These are phyloP conservation scores for Nasua narica DNA, from an alignment of 2,797 vertebrate species.

Conservation along the genomic window DNA sequence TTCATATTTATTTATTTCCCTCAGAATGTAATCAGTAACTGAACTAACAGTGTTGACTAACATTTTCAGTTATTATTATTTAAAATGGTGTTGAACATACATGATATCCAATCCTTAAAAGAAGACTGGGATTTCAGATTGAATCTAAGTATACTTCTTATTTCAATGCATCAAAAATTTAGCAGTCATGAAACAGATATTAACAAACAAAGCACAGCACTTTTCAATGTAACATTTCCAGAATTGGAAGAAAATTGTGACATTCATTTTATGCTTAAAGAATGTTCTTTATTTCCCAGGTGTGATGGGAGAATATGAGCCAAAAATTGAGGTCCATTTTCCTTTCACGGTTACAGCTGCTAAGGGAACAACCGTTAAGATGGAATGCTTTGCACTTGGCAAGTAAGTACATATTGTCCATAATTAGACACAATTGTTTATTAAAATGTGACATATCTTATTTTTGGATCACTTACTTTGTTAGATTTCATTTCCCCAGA, in stretches of 20 bases:
- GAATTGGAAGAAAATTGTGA: slow-evolving; percentile 46
- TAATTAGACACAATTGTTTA: slow-evolving; percentile 77
- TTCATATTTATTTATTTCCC: neutral
- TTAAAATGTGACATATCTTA: slow-evolving; percentile 70
- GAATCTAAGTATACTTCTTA: neutral
- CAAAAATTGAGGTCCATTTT: slow-evolving; percentile 99
- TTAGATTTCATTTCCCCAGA: slow-evolving; percentile 61
- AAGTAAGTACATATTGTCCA: slow-evolving; percentile 91
- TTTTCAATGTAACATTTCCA: slow-evolving; percentile 40
- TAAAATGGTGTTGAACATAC: neutral
- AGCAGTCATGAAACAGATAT: slow-evolving; percentile 23
- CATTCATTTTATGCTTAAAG: slow-evolving; percentile 75
- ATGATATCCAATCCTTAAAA: neutral
- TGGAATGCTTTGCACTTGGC: slow-evolving; percentile 98
- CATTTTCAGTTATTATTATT: neutral
- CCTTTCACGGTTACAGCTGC: slow-evolving; percentile 91
- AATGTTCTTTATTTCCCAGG: slow-evolving; percentile 87
- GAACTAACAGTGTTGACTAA: neutral
- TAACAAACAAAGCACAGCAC: neutral
- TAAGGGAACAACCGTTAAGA: slow-evolving; percentile 92
- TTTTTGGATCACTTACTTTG: slow-evolving; percentile 68
- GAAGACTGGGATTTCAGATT: neutral
- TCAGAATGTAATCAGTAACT: neutral
- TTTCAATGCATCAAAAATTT: slow-evolving; percentile 39
- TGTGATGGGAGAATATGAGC: slow-evolving; percentile 98